These are phyloP conservation scores for Diploptera punctata DNA, from an alignment of 2,888 invertebrate genomes.

Conservation along the genomic window DNA sequence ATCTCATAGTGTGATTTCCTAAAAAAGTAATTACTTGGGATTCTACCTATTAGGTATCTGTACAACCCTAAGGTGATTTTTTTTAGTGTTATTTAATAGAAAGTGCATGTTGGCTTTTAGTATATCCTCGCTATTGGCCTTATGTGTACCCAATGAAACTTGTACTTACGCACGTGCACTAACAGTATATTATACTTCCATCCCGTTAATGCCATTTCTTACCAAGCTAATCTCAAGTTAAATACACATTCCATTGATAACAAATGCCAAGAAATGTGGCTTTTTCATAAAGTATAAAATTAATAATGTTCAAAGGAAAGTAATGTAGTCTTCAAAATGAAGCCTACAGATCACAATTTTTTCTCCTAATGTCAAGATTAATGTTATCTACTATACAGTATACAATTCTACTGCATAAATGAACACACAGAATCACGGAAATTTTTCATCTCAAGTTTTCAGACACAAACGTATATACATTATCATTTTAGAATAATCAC, in stretches of 20 bases:
- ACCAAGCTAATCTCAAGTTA: background rate
- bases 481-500: slow-evolving; percentile 20
- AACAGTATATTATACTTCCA: too few relatives aligned
- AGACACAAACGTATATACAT: slow-evolving; percentile 18
- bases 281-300: background rate
- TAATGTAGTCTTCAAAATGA: slow-evolving; percentile 17
- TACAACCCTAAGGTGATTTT: too few relatives aligned
- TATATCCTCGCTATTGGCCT: too few relatives aligned
- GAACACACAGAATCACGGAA: slow-evolving; percentile 26
- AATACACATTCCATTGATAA: background rate
- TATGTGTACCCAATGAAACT: too few relatives aligned
- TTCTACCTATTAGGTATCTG: too few relatives aligned
- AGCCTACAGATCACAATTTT: slow-evolving; percentile 15
- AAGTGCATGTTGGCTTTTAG: too few relatives aligned
- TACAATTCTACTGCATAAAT: slow-evolving; percentile 15
- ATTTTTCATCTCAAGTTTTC: slow-evolving; percentile 16
- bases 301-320: slow-evolving; percentile 19
- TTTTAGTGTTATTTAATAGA: too few relatives aligned
- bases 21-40: too few relatives aligned
- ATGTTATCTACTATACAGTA: background rate
- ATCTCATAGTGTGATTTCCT: too few relatives aligned
- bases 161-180: too few relatives aligned
- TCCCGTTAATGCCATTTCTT: too few relatives aligned
- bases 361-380: background rate
- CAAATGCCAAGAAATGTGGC: slow-evolving; percentile 13